Evolutionary conservation across 2,113 vertebrate species (phyloP), one percentile per base, ranked within the genome.

Genomic region (Pyrgilauda ruficollis): DNA sequence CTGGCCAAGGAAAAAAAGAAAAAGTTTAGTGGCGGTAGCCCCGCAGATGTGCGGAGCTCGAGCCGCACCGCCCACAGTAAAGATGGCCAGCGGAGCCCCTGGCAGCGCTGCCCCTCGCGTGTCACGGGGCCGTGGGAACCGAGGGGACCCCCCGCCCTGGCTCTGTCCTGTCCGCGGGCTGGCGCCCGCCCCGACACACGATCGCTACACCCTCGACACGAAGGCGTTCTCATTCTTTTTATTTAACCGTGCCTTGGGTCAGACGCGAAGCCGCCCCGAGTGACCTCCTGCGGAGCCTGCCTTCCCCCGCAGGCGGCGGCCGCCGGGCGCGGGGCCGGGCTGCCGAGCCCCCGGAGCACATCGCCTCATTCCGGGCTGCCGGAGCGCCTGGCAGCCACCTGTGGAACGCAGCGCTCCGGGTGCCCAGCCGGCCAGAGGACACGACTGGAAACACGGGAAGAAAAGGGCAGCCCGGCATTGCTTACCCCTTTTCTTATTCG

Each of bases 21-120:
- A 49, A 56, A 5, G 56, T n/a, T 63, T 9, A n/a, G 22, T 1
- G n/a, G 33, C 13, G 39, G 30, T 5, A 50, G 24, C 18, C 56
- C 22, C 22, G 22, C 28, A 4, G 35, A 44, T n/a, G 6, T 31
- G 68, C 26, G 26, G 43, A 11, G 39, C 35, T 24, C 19, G 3
- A 20, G 19, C 44, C 23, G 30, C 3, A 4, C 12, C 18, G 87
- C 89, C 93, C 96, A 13, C 69, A 84, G 4, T 46, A 91, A 96
- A 95, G 73, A 96, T 94, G 94, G 93, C 89, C 84, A 62, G 55
- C 14, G 16, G 20, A 43, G 75, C 41, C 43, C 70, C 59, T 1
- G 50, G 35, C 75, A 55, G 23, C 47, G 30, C 77, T 10, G 28
- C 18, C 53, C 44, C 61, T 18, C 69, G 28, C 50, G 30, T 47